A percentile compares a stretch with the other conserved stretches of the same genome.
phyloP scores from a whole-genome alignment of 2,888 invertebrate genomes.

The Therioaphis trifolii region DNA sequence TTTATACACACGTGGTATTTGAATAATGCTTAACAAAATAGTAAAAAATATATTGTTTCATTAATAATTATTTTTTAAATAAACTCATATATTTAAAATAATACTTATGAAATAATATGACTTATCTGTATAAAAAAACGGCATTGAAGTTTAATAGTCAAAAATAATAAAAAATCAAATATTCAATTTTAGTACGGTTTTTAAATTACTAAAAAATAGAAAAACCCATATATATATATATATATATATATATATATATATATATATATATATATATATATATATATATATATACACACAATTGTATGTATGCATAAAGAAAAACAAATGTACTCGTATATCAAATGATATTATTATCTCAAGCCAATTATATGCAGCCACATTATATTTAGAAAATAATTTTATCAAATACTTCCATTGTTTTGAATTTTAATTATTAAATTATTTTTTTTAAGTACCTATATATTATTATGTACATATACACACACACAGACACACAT shows the following conservation, averaged over 20 bases:
- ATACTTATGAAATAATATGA: not conserved
- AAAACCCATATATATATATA: no score
- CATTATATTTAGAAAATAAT: constrained; percentile 1
- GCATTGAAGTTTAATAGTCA: no score
- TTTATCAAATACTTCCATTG: constrained; percentile 22
- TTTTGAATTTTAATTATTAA: constrained; percentile 8
- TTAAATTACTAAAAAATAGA: no score
- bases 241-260: no score
- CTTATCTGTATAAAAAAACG: not conserved
- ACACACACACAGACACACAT: no score
- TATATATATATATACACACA: no score
- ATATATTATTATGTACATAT: not conserved
- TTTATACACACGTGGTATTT: constrained; percentile 15
- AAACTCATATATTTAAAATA: not conserved
- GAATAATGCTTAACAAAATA: constrained; percentile 13
- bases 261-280: no score
- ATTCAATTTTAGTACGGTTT: no score
- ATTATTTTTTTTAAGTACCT: not conserved
- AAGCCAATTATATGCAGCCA: constrained; percentile 8
- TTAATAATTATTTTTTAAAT: not conserved
- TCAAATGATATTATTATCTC: constrained; percentile 1
- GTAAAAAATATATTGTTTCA: not conserved
- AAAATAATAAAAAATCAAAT: no score
- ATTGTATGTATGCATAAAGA: no score
- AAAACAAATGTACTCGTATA: no score